Conservation (phyloP, 2,888 invertebrate genomes). For the Chromoteleia sp. region DNA sequence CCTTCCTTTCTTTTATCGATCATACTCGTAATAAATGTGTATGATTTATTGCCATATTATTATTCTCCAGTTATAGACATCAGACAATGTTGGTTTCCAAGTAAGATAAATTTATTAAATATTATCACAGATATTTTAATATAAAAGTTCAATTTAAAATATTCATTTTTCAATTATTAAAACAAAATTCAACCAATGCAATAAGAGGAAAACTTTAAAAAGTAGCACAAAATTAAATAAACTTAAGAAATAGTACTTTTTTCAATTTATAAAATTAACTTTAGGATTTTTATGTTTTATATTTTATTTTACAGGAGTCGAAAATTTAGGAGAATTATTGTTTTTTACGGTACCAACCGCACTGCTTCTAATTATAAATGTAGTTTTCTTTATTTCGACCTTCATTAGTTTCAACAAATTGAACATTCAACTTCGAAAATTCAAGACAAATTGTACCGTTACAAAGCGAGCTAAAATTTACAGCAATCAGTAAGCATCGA, state of each 20-base stretch:
- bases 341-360: slow-evolving; percentile 1
- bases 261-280: no score
- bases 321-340: no score
- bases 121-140: no score
- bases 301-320: no score
- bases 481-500: not conserved
- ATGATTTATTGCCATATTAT: not conserved
- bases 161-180: no score
- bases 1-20: not conserved
- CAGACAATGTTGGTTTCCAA: not conserved
- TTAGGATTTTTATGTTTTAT: no score
- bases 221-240: no score
- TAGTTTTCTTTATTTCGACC: not conserved
- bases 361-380: not conserved
- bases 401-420: not conserved
- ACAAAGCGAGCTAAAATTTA: not conserved
- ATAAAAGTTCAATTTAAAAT: no score
- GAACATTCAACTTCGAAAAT: not conserved
- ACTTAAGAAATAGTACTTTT: no score
- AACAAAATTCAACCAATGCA: no score
- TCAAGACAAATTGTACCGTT: no score
- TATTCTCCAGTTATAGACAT: slow-evolving; percentile 4
- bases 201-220: no score
- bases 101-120: slow-evolving; percentile 2
- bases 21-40: not conserved